phyloP scores from a whole-genome alignment of 2,888 invertebrate species.

The Venusia cambrica region DNA sequence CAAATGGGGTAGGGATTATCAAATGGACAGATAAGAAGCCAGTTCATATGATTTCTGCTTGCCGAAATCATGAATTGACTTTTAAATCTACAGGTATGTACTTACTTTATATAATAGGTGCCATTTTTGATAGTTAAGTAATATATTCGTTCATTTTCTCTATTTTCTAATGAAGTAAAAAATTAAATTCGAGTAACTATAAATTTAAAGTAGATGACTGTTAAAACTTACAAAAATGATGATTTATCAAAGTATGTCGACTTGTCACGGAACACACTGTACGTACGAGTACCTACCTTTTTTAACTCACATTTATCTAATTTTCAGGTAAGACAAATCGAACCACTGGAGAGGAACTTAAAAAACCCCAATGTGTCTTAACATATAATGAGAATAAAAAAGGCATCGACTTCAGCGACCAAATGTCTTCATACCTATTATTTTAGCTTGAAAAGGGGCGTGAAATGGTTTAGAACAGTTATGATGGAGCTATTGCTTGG shows the following conservation, averaged over 20 bases:
- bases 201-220: constrained; percentile 18
- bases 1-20: constrained; percentile 25
- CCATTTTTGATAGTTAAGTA: no score
- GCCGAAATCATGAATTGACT: no score
- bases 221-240: constrained; percentile 17
- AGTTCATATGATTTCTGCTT: constrained; percentile 24
- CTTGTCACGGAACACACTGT: no score
- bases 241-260: no score
- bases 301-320: no score
- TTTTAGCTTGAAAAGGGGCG: constrained; percentile 22
- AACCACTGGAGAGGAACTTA: constrained; percentile 10
- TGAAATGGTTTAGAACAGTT: constrained; percentile 30
- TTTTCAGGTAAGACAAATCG: no score
- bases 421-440: constrained; percentile 32
- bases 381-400: constrained; percentile 27
- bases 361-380: constrained; percentile 5
- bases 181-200: no score
- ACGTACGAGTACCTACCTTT: no score
- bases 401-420: constrained; percentile 26
- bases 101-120: no score
- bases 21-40: constrained; percentile 25
- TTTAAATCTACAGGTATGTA: no score
- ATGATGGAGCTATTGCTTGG: constrained; percentile 28
- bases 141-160: no score
- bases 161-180: no score